Conservation (phyloP, 1,140 invertebrate species). For the Aphis gossypii region DNA sequence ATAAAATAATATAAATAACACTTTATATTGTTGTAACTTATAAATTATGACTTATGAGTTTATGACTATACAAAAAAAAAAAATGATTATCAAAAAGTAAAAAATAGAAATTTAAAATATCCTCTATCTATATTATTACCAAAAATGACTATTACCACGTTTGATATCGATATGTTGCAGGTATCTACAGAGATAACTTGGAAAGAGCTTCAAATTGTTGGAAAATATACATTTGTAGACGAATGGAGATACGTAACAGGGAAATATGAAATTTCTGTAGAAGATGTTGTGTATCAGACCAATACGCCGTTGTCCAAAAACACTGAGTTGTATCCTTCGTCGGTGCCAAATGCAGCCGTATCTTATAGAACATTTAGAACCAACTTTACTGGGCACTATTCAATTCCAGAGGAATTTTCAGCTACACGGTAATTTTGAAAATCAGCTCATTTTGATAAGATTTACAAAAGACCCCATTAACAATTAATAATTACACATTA, state of each 20-base stretch:
- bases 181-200: background rate
- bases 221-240: background rate
- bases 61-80: no score
- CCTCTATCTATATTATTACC: background rate
- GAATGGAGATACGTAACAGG: background rate
- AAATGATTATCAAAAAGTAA: no score
- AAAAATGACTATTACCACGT: background rate
- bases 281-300: background rate
- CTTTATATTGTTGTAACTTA: no score
- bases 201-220: slow-evolving; percentile 3
- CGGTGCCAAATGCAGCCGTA: background rate
- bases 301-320: slow-evolving; percentile 9
- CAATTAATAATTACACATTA: no score
- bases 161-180: background rate
- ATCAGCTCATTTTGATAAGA: background rate
- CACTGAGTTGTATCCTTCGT: background rate
- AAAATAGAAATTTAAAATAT: no score
- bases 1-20: no score
- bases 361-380: background rate
- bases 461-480: no score
- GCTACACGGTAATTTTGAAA: background rate
- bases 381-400: background rate
- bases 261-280: background rate
- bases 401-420: background rate
- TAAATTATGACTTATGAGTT: no score